Conservation (phyloP, 2,797 vertebrate species). For the Silurus lanzhouensis region DNA sequence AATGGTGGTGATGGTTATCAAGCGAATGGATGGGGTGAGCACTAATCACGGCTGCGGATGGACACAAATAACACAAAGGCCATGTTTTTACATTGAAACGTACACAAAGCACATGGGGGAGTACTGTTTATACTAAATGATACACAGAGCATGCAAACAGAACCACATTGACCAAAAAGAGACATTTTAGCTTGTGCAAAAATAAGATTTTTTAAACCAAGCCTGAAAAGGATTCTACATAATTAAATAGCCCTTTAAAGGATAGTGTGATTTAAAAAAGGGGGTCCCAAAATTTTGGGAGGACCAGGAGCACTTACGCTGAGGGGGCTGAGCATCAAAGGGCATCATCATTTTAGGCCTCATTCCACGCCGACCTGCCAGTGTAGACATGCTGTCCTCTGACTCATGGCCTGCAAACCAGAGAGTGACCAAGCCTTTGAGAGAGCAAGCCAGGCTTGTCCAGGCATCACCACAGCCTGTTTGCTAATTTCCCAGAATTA, state of each 20-base stretch:
- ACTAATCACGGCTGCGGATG: conserved; percentile 98
- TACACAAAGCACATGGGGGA: conserved; percentile 31
- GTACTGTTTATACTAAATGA: conserved; percentile 17
- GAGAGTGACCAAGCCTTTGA: conserved; percentile 74
- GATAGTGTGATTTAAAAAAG: not conserved
- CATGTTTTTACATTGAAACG: conserved; percentile 50
- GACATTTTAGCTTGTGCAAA: not conserved
- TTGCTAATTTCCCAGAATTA: not conserved
- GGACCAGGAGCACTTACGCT: conserved; percentile 85
- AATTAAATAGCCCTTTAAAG: not conserved
- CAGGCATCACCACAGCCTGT: conserved; percentile 25
- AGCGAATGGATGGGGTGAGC: conserved; percentile 99
- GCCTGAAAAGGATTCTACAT: not conserved
- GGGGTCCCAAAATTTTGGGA: conserved; percentile 5
- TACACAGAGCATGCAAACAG: conserved; percentile 46
- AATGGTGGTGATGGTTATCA: conserved; percentile 99
- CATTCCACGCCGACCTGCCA: conserved; percentile 94
- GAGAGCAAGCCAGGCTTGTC: conserved; percentile 58
- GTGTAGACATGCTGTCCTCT: conserved; percentile 96
- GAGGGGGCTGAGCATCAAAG: conserved; percentile 95
- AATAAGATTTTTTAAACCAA: not conserved
- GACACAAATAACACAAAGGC: conserved; percentile 73
- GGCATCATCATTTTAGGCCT: conserved; percentile 99
- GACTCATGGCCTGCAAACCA: conserved; percentile 92
- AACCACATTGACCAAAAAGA: conserved; percentile 25